Evolutionary conservation across 23 tunicate genomes (phyloP), one percentile per base, ranked within the genome.

Genomic region (Diplosoma virens): DNA sequence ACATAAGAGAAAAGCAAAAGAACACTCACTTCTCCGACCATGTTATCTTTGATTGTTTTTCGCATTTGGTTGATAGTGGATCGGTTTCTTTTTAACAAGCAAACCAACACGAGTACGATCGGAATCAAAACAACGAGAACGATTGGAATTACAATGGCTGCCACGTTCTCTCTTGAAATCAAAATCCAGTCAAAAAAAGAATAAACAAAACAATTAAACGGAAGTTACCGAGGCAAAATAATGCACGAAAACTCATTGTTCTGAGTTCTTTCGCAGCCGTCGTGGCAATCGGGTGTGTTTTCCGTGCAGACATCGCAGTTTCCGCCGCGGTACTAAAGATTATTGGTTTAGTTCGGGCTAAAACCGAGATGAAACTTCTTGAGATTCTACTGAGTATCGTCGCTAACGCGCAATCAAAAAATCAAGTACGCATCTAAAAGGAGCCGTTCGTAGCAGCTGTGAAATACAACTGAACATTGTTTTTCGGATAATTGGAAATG

Each of bases 1-100:
- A n/a, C n/a, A n/a, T n/a, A n/a, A n/a, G n/a, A n/a, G n/a, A n/a
- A n/a, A n/a, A n/a, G n/a, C 52, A 67, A 35, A 7, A 16, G 25
- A 18, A 34, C 3, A 36, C 74, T 1, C 22, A 89, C 96, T 68
- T 89, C 96, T 31, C 84, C 96, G 0, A 82, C 84, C 71, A 89
- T 60, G 21, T 61, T 82, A 52, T 89, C 84, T 0, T 81, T 84
- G 24, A 89, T 77, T 37, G 87, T 64, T 52, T 78, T 71, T 74
- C 79, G 72, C 96, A 89, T 89, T 36, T 72, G 77, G 26, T 71
- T 71, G 47, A 89, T 76, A 6, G 88, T 82, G 7, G 37, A 74
- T 75, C 37, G 32, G 32, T 86, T 69, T 30, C 47, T 70, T 61
- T 47, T 32, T 32, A 37, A 67, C 3, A 16, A 50, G 17, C 29